Conservation (phyloP, 2,888 invertebrate genomes). For the Stegana nigrithorax region DNA sequence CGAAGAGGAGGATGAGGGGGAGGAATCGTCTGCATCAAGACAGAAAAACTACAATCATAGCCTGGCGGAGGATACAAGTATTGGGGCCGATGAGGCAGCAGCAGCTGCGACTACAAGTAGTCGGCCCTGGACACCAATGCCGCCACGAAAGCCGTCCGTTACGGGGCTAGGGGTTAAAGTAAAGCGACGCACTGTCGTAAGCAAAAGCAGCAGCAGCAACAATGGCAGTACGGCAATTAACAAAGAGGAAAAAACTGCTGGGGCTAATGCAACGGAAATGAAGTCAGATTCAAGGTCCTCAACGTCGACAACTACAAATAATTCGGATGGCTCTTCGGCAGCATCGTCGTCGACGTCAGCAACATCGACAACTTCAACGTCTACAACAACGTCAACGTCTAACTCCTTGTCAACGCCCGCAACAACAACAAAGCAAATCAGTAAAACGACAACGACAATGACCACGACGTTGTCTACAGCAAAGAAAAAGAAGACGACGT, state of each 20-base stretch:
- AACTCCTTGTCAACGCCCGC: conserved; percentile 29
- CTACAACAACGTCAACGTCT: background rate
- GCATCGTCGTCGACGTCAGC: conserved; percentile 6
- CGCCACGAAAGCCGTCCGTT: conserved; percentile 45
- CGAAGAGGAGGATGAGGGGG: background rate
- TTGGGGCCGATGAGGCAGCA: conserved; percentile 40
- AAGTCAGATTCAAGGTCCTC: background rate
- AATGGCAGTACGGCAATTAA: background rate
- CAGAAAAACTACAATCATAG: conserved; percentile 35
- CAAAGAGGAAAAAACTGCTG: background rate
- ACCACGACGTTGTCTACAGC: conserved; percentile 25
- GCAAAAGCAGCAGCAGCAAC: too few relatives aligned
- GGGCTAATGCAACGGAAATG: background rate
- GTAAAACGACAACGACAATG: conserved; percentile 23
- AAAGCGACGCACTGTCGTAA: conserved; percentile 31
- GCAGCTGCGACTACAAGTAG: conserved; percentile 41
- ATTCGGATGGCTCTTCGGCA: background rate
- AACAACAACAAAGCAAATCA: conserved; percentile 19
- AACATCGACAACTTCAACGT: background rate
- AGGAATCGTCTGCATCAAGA: conserved; percentile 20
- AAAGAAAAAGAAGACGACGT: conserved; percentile 23
- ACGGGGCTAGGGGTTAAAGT: conserved; percentile 38
- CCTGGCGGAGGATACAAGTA: conserved; percentile 40
- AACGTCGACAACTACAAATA: background rate
- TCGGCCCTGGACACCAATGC: conserved; percentile 50